These are phyloP conservation scores for Eulemur albifrons DNA, from an alignment of 2,797 vertebrate species.

Conservation along the genomic window DNA sequence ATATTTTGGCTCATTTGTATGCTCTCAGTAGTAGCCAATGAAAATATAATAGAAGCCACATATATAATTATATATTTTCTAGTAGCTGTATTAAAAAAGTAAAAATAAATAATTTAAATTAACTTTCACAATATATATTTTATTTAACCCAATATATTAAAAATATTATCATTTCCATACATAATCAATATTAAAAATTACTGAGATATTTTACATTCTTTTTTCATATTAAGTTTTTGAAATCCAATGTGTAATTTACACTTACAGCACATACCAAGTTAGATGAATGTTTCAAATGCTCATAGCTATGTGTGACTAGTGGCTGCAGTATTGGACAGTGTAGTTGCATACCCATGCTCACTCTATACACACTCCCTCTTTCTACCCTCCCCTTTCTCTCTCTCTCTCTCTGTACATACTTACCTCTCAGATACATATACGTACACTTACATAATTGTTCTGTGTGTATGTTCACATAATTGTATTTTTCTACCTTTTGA, in stretches of 20 bases:
- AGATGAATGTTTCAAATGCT: background rate
- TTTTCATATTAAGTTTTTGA: background rate
- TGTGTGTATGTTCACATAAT: background rate
- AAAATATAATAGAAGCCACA: background rate
- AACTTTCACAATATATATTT: background rate
- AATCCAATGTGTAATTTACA: background rate
- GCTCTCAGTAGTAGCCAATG: background rate
- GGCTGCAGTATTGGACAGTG: background rate
- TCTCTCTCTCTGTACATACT: background rate
- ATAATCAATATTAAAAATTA: slow-evolving; percentile 6
- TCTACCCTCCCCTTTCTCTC: too few species aligned
- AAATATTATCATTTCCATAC: background rate
- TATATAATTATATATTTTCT: background rate
- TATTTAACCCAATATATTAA: background rate
- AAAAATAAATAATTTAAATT: background rate
- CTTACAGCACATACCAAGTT: background rate
- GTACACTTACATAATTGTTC: background rate
- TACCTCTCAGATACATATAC: background rate
- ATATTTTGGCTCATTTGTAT: slow-evolving; percentile 7
- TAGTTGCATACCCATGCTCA: too few species aligned
- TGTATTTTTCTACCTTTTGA: background rate
- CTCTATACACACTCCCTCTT: background rate
- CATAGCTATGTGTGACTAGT: background rate
- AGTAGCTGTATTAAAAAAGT: slow-evolving; percentile 18
- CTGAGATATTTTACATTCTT: background rate